These are phyloP conservation scores for Ataeniobius toweri DNA, from an alignment of 2,797 vertebrate genomes.

Conservation along the genomic window DNA sequence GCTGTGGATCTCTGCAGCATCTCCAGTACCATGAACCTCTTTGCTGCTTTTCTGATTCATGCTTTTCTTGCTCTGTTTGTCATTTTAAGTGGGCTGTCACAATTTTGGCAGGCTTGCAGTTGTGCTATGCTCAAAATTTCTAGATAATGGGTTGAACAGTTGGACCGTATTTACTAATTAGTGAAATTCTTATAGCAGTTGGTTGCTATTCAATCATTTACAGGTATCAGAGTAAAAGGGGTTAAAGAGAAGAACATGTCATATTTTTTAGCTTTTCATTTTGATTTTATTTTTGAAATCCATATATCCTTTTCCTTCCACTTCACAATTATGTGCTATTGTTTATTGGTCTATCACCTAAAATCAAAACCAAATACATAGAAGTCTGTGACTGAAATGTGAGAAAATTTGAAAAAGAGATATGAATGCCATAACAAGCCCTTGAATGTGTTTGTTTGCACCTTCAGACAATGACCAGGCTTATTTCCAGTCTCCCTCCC, in stretches of 20 bases:
- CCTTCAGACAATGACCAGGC: slow-evolving; percentile 71
- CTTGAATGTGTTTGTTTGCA: slow-evolving; percentile 26
- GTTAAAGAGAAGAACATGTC: background rate
- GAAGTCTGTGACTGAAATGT: background rate
- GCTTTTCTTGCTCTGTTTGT: background rate
- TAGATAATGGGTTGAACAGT: background rate
- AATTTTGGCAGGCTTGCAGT: background rate
- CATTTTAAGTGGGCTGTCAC: background rate
- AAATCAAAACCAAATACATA: background rate
- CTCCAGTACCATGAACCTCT: background rate
- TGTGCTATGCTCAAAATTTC: background rate
- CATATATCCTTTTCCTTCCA: background rate
- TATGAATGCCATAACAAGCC: background rate
- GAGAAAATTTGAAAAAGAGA: background rate
- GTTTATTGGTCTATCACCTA: background rate
- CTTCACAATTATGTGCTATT: background rate
- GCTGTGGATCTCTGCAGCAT: background rate
- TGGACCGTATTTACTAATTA: background rate
- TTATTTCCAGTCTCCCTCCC: slow-evolving; percentile 63
- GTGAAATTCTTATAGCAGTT: background rate
- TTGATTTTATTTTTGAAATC: background rate
- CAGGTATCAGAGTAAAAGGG: background rate
- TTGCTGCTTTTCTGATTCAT: background rate
- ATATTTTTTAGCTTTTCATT: background rate
- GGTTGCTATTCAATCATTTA: background rate